phyloP scores from a whole-genome alignment of 2,888 invertebrate species.

The Noctua janthina region DNA sequence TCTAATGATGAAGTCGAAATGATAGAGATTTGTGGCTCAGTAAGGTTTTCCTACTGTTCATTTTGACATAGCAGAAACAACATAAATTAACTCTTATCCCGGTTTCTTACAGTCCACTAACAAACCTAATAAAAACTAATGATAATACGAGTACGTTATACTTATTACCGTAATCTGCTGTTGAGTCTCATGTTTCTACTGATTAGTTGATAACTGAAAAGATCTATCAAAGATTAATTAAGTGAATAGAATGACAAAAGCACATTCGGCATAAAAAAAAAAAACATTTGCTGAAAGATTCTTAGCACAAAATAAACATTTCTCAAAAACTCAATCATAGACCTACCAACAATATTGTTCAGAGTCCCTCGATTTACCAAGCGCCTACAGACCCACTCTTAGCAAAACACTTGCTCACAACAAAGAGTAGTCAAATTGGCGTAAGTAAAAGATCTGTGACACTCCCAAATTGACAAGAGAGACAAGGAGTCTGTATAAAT shows the following conservation, averaged over 20 bases:
- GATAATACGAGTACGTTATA: not conserved
- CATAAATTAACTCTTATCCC: not conserved
- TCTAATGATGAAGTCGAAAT: not conserved
- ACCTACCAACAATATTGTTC: not conserved
- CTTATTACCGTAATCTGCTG: not conserved
- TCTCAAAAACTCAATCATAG: not conserved
- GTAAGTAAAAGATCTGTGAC: constrained; percentile 76
- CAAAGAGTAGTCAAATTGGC: constrained; percentile 61
- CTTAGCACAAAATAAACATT: not conserved
- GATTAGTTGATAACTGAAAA: not conserved
- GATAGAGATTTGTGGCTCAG: not conserved
- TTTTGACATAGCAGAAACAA: not conserved
- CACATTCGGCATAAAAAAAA: not conserved
- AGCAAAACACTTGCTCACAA: constrained; percentile 57
- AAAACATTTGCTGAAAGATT: not conserved
- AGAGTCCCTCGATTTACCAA: constrained; percentile 8
- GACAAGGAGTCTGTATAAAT: constrained; percentile 73
- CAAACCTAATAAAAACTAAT: not conserved
- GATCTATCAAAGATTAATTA: not conserved
- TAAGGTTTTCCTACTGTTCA: not conserved
- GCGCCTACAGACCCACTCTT: constrained; percentile 50
- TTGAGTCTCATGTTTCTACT: not conserved
- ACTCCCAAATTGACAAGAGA: constrained; percentile 75
- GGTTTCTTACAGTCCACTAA: not conserved
- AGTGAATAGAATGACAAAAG: not conserved